Conservation (phyloP, 2,113 vertebrate genomes). For the Neoarius graeffei region DNA sequence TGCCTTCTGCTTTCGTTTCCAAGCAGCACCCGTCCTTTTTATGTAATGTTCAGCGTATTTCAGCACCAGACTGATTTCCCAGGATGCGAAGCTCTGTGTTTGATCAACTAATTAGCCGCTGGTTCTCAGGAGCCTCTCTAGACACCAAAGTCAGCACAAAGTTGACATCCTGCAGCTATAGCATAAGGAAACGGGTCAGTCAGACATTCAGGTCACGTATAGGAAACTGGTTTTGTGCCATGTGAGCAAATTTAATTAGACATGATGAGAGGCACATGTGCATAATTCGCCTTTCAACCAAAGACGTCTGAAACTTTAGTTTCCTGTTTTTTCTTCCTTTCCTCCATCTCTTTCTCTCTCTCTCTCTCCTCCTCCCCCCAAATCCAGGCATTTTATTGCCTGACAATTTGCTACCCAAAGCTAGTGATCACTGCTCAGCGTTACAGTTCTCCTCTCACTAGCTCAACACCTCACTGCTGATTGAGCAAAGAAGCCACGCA, state of each 20-base stretch:
- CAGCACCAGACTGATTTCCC: not conserved
- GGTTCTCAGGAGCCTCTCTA: not conserved
- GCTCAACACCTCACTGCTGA: not conserved
- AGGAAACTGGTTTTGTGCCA: not conserved
- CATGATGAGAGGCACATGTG: not conserved
- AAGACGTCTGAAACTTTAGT: not conserved
- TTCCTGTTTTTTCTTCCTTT: not conserved
- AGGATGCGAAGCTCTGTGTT: not conserved
- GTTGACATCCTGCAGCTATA: not conserved
- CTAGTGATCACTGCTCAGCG: slow-evolving; percentile 7
- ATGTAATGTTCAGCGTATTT: not conserved
- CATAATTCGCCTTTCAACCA: not conserved
- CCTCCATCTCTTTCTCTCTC: slow-evolving; percentile 66
- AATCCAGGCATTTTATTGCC: not conserved
- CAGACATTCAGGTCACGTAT: not conserved
- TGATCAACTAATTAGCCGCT: slow-evolving; percentile 8
- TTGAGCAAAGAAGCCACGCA: not conserved
- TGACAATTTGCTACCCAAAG: not conserved
- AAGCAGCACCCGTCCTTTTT: not conserved
- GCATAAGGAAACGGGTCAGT: not conserved
- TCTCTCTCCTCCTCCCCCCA: not conserved
- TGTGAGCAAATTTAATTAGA: not conserved
- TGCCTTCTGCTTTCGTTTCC: not conserved
- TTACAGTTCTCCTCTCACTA: slow-evolving; percentile 8
- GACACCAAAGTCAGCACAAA: not conserved